Percentiles rank a stretch among this genome's conserved stretches.
Evolutionary conservation across 2,797 vertebrate species (phyloP).

Genomic region (Antennarius maculatus): DNA sequence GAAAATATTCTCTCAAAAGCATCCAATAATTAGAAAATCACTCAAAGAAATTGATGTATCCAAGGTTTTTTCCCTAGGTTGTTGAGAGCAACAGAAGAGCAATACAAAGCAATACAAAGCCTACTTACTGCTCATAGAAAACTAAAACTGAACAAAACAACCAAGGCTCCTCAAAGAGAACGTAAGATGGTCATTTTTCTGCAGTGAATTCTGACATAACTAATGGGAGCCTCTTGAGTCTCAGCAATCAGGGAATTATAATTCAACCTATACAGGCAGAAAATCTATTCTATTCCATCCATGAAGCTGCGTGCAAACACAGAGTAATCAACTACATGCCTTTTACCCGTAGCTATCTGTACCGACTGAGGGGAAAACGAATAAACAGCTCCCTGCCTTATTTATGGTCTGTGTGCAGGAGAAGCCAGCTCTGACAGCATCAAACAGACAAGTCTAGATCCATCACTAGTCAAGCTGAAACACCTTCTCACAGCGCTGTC

Average conservation of each 20-base stretch:
- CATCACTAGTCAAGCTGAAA: conserved; percentile 54
- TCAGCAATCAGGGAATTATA: conserved; percentile 42
- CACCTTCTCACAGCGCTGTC: conserved; percentile 63
- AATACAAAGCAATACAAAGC: not conserved
- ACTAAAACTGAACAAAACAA: not conserved
- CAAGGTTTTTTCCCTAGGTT: conserved; percentile 2
- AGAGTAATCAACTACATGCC: conserved; percentile 42
- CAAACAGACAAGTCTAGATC: conserved; percentile 44
- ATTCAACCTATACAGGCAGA: conserved; percentile 52
- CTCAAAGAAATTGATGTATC: not conserved
- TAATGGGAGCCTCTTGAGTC: conserved; percentile 37
- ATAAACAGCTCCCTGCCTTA: conserved; percentile 21
- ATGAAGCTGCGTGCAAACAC: conserved; percentile 49
- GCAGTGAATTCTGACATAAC: conserved; percentile 18
- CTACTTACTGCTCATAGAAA: not conserved
- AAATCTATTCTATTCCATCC: conserved; percentile 52
- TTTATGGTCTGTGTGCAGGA: conserved; percentile 31
- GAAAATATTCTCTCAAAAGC: not conserved
- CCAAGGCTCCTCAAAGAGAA: conserved; percentile 9
- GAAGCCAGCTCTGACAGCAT: conserved; percentile 38
- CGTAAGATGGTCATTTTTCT: conserved; percentile 17
- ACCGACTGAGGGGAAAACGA: conserved; percentile 32
- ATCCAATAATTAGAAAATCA: not conserved
- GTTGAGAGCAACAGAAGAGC: not conserved
- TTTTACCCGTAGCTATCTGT: conserved; percentile 53